phyloP scores from a whole-genome alignment of 2,888 invertebrate species.

The Gastracanthus pulcherrimus region DNA sequence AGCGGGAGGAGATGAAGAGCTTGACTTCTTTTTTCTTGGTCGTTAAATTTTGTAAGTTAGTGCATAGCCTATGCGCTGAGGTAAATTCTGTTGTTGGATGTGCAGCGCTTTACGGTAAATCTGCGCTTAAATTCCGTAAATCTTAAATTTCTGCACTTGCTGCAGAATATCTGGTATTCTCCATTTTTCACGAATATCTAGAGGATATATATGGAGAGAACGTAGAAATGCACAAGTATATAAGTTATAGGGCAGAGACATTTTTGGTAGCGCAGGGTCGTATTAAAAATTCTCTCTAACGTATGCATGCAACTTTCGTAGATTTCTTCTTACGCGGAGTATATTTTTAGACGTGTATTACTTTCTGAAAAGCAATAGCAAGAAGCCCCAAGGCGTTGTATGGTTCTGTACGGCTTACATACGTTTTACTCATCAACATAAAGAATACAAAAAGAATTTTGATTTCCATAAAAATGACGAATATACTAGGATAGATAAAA shows the following conservation, averaged over 20 bases:
- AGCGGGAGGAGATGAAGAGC: too few relatives aligned
- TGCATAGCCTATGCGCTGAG: not conserved
- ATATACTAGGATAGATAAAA: too few relatives aligned
- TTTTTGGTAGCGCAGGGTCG: not conserved
- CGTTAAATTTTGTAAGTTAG: not conserved
- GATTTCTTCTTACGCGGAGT: not conserved
- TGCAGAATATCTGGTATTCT: not conserved
- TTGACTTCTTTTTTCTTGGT: not conserved
- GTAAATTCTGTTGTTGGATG: too few relatives aligned
- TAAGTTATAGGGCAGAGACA: not conserved
- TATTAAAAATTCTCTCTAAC: slow-evolving; percentile 2
- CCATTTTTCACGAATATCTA: not conserved
- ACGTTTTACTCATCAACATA: too few relatives aligned
- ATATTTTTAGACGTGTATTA: not conserved
- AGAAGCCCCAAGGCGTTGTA: not conserved
- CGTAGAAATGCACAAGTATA: not conserved
- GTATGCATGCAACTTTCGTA: not conserved
- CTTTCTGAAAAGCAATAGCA: not conserved
- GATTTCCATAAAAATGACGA: too few relatives aligned
- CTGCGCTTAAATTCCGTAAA: too few relatives aligned
- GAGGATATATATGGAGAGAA: not conserved
- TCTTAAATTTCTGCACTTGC: too few relatives aligned
- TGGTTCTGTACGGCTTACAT: too few relatives aligned
- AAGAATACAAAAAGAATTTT: too few relatives aligned
- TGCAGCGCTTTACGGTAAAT: too few relatives aligned